Evolutionary conservation across 2,888 invertebrate genomes (phyloP).

Genomic region (Loripinus fragilis): DNA sequence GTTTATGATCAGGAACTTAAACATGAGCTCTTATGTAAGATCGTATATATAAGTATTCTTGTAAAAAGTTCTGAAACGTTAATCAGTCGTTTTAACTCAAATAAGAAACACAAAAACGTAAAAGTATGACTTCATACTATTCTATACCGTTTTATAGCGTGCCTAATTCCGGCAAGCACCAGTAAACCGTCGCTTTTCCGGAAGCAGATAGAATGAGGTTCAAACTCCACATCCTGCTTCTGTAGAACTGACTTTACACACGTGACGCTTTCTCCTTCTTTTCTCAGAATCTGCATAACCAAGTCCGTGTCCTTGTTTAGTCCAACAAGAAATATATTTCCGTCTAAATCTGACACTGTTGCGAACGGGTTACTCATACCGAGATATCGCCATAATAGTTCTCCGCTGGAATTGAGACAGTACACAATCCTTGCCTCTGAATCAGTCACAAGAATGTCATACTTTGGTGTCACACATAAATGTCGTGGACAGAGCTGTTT

Average conservation of each 20-base stretch:
- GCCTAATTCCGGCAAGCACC: slow-evolving; percentile 9
- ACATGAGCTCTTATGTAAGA: too few relatives aligned
- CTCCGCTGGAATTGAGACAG: neutral
- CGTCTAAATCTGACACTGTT: neutral
- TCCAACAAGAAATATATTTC: slow-evolving; percentile 8
- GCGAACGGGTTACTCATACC: neutral
- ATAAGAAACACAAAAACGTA: too few relatives aligned
- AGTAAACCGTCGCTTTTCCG: slow-evolving; percentile 1
- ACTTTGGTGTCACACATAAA: slow-evolving; percentile 5
- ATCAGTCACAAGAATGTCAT: slow-evolving; percentile 3
- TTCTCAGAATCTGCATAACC: slow-evolving; percentile 1
- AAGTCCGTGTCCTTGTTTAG: neutral
- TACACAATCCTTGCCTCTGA: neutral
- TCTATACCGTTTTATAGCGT: neutral
- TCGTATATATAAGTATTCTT: too few relatives aligned
- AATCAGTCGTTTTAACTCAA: too few relatives aligned
- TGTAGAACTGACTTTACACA: neutral
- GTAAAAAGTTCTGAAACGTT: too few relatives aligned
- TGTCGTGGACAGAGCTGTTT: neutral
- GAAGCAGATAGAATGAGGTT: neutral
- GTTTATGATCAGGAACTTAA: too few relatives aligned
- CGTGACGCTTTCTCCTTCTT: neutral
- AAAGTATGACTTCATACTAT: neutral
- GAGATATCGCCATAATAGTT: neutral
- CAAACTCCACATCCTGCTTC: neutral